Conservation (phyloP, 2,113 vertebrate genomes). For the Clarias macrocephalus region DNA sequence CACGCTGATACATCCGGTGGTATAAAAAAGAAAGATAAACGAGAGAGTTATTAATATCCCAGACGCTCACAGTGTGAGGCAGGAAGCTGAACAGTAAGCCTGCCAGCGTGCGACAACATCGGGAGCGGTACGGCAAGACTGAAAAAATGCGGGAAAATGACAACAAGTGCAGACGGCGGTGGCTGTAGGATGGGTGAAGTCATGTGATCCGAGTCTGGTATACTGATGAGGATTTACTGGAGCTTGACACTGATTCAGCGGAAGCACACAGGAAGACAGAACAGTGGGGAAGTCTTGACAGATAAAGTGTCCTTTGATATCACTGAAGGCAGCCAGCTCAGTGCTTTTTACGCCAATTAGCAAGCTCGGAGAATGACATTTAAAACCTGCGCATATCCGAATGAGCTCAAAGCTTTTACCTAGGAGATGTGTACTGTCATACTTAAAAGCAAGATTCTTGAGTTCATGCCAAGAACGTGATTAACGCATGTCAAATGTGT, state of each 20-base stretch:
- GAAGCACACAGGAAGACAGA: slow-evolving; percentile 5
- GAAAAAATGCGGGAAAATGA: neutral
- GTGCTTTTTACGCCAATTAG: neutral
- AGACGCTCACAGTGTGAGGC: slow-evolving; percentile 26
- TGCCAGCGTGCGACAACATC: slow-evolving; percentile 9
- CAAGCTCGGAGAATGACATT: neutral
- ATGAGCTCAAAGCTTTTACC: neutral
- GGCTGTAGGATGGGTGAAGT: neutral
- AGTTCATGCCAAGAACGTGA: neutral
- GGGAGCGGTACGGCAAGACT: neutral
- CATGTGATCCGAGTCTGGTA: neutral
- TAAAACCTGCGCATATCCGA: neutral
- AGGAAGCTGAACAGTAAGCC: slow-evolving; percentile 34
- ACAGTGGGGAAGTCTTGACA: neutral
- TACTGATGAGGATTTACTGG: neutral
- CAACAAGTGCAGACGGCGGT: neutral
- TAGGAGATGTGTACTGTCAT: neutral
- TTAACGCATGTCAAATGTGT: neutral
- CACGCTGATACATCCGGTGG: neutral
- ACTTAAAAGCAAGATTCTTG: neutral
- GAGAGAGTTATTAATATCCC: slow-evolving; percentile 41
- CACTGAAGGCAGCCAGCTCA: neutral
- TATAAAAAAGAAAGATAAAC: slow-evolving; percentile 23
- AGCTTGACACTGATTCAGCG: neutral
- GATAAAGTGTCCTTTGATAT: slow-evolving; percentile 6